phyloP scores from a whole-genome alignment of 2,797 vertebrate genomes.

The Salarias fasciatus region DNA sequence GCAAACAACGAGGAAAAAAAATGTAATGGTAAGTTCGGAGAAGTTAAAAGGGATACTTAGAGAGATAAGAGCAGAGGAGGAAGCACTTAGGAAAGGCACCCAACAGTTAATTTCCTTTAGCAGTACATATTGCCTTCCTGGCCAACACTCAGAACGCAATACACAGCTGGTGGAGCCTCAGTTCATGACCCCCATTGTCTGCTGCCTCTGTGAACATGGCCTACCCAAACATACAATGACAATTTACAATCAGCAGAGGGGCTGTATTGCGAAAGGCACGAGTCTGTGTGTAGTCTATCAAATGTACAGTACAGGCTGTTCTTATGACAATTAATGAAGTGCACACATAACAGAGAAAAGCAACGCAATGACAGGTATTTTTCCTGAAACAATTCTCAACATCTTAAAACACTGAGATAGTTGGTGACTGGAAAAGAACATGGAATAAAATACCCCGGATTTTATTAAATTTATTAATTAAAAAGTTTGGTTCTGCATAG shows the following conservation, averaged over 20 bases:
- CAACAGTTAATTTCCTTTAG: constrained; percentile 59
- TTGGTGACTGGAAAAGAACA: no score
- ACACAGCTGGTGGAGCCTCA: constrained; percentile 37
- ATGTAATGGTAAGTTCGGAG: constrained; percentile 34
- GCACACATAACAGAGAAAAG: background rate
- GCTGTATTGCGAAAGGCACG: background rate
- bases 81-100: constrained; percentile 63
- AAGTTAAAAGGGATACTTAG: constrained; percentile 55
- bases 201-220: constrained; percentile 27
- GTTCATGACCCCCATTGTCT: constrained; percentile 53
- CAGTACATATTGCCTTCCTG: constrained; percentile 50
- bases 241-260: constrained; percentile 21
- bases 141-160: constrained; percentile 28
- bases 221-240: constrained; percentile 33
- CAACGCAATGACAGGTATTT: no score
- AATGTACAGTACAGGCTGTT: constrained; percentile 5
- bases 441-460: no score
- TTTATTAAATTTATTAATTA: no score
- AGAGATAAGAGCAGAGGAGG: constrained; percentile 58
- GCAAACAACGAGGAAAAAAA: constrained; percentile 43
- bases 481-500: no score
- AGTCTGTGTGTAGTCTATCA: constrained; percentile 5
- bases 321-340: background rate
- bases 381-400: no score
- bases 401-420: no score